Conservation (phyloP, 2,797 vertebrate genomes). For the Podargus strigoides region DNA sequence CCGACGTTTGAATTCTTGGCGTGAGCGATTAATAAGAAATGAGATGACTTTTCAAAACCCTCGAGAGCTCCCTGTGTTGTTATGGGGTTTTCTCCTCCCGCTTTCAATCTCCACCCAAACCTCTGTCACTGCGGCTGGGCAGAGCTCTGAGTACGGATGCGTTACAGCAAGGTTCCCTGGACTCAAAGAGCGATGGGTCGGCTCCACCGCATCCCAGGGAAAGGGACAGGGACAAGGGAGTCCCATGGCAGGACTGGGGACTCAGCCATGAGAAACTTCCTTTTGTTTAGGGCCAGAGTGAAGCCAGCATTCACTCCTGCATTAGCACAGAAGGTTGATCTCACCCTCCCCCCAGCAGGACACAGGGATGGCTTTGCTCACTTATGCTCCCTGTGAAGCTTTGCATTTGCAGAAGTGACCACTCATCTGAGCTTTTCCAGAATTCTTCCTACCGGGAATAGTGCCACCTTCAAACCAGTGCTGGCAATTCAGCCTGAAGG, state of each 20-base stretch:
- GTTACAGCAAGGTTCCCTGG: neutral
- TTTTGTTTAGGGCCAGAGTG: neutral
- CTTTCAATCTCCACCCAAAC: neutral
- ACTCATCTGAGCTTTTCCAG: neutral
- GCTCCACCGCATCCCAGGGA: neutral
- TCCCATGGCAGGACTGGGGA: neutral
- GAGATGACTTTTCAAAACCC: constrained; percentile 23
- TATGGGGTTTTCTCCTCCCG: neutral
- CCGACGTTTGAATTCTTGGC: constrained; percentile 12
- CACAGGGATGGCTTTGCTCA: neutral
- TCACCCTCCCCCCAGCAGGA: neutral
- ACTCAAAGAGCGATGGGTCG: neutral
- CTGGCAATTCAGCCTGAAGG: neutral
- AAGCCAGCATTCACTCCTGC: neutral
- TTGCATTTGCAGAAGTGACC: neutral
- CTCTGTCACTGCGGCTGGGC: neutral
- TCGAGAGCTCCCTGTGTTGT: neutral
- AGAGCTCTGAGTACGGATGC: neutral
- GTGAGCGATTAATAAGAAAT: constrained; percentile 19
- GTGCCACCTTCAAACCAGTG: neutral
- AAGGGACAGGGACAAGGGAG: neutral
- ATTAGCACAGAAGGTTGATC: neutral
- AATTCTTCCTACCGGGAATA: neutral
- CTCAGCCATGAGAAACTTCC: neutral
- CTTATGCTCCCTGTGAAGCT: neutral